phyloP scores from a whole-genome alignment of 1,140 invertebrate genomes.

The Caenorhabditis latens region DNA sequence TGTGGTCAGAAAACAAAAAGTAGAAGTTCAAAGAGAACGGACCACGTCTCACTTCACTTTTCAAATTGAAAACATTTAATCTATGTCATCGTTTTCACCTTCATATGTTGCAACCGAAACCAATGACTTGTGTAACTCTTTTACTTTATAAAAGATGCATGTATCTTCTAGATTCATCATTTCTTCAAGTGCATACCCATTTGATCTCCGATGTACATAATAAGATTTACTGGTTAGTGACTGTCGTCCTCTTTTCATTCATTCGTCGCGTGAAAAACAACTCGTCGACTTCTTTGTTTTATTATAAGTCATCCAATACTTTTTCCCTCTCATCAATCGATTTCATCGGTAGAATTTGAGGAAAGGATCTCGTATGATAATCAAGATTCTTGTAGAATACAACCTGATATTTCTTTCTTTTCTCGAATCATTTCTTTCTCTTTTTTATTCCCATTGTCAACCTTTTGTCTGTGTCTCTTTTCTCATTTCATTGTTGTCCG shows the following conservation, averaged over 20 bases:
- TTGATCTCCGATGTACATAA: conserved; percentile 26
- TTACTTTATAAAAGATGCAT: neutral
- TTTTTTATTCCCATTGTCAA: conserved; percentile 35
- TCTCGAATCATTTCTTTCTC: conserved; percentile 7
- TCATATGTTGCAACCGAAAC: neutral
- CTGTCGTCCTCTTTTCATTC: conserved; percentile 10
- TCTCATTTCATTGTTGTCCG: conserved; percentile 20
- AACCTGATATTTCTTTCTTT: conserved; percentile 16
- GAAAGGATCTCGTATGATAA: conserved; percentile 1
- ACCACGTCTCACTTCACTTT: conserved; percentile 17
- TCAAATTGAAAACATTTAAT: neutral
- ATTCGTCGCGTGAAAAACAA: conserved; percentile 32
- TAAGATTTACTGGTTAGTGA: conserved; percentile 51
- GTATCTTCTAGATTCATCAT: neutral
- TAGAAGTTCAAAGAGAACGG: neutral
- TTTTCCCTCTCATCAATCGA: neutral
- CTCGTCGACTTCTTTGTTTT: conserved; percentile 25
- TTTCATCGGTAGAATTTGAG: neutral
- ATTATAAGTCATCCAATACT: conserved; percentile 22
- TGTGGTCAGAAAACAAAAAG: neutral
- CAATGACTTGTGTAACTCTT: neutral
- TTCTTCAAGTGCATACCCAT: conserved; percentile 31
- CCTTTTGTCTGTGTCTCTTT: neutral
- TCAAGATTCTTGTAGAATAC: neutral
- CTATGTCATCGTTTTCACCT: neutral